phyloP scores from a whole-genome alignment of 2,888 invertebrate genomes.

The Hoplodrina blanda region DNA sequence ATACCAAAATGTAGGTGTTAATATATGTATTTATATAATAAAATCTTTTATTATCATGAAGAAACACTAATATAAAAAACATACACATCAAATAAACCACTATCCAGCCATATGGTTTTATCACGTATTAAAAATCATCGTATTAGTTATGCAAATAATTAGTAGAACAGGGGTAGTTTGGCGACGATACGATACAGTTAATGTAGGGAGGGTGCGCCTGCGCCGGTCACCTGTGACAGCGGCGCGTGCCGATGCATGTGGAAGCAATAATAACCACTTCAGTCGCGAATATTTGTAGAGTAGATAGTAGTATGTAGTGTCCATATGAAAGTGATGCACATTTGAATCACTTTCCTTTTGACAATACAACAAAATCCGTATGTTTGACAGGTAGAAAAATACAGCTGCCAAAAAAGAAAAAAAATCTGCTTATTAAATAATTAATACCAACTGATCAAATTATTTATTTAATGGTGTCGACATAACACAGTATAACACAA shows the following conservation, averaged over 20 bases:
- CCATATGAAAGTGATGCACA: neutral
- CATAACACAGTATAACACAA: too few relatives aligned
- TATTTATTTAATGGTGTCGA: too few relatives aligned
- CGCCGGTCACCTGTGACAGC: conserved; percentile 66
- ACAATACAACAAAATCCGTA: neutral
- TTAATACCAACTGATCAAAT: too few relatives aligned
- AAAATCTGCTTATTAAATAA: too few relatives aligned
- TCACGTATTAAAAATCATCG: conserved; percentile 83
- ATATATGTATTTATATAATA: neutral
- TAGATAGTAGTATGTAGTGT: neutral
- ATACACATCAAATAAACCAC: conserved; percentile 26
- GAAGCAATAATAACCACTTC: conserved; percentile 13
- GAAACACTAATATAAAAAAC: neutral
- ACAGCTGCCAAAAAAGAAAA: too few relatives aligned
- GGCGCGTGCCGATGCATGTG: conserved; percentile 68
- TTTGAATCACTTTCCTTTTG: neutral
- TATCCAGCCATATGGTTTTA: conserved; percentile 77
- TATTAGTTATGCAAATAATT: conserved; percentile 87
- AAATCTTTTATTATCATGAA: neutral
- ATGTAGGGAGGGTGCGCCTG: conserved; percentile 59
- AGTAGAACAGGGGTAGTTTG: conserved; percentile 72
- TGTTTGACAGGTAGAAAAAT: too few relatives aligned
- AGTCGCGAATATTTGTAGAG: conserved; percentile 5
- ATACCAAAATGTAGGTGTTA: too few relatives aligned
- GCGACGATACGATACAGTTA: conserved; percentile 66